Conservation (phyloP, 1,140 invertebrate genomes). For the Bacillus rossius region DNA sequence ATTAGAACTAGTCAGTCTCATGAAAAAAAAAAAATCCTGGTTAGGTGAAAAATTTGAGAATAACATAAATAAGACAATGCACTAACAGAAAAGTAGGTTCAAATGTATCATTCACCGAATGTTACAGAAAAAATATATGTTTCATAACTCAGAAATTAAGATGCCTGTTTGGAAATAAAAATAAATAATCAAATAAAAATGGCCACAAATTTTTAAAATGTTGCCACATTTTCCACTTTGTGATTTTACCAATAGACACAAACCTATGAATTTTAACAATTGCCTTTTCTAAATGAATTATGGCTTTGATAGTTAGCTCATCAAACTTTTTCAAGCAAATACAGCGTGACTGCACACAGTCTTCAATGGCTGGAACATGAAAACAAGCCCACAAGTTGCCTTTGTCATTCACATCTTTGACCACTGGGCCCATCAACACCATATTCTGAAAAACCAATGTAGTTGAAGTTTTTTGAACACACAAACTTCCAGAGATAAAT, state of each 20-base stretch:
- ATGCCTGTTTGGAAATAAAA: no score
- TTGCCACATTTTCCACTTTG: conserved; percentile 11
- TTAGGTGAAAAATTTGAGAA: no score
- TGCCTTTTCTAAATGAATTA: conserved; percentile 8
- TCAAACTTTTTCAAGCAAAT: conserved; percentile 15
- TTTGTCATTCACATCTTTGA: conserved; percentile 11
- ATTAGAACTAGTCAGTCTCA: no score
- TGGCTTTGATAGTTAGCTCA: conserved; percentile 16
- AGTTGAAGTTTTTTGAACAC: conserved; percentile 14
- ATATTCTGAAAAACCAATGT: conserved; percentile 17
- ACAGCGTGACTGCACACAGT: conserved; percentile 19
- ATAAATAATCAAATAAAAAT: no score
- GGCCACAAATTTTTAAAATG: conserved; percentile 6
- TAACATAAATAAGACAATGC: no score
- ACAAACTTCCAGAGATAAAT: conserved; percentile 12
- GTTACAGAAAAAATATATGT: no score
- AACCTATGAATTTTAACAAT: conserved; percentile 17
- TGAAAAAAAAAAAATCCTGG: no score
- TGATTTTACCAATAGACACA: conserved; percentile 12
- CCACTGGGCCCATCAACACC: conserved; percentile 7
- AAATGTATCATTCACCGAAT: no score
- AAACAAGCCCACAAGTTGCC: conserved; percentile 17
- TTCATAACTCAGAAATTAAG: no score
- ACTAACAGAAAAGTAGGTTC: no score
- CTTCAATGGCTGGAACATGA: conserved; percentile 17